Evolutionary conservation across 2,888 invertebrate genomes (phyloP).

Genomic region (Aporophyla lueneburgensis): DNA sequence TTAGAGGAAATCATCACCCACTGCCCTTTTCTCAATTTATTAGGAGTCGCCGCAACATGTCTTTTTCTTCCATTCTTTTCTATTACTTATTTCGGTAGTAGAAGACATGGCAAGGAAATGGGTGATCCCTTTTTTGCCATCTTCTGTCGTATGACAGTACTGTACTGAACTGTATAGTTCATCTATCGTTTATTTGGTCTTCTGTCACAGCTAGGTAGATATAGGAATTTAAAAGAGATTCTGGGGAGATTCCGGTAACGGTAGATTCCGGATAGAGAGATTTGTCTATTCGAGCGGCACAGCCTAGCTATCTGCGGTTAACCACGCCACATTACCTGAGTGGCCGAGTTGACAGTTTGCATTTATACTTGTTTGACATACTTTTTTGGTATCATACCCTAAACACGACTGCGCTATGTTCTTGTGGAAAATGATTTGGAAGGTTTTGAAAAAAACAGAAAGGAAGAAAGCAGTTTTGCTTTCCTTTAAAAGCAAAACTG

Average conservation of each 20-base stretch:
- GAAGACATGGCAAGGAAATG: no score
- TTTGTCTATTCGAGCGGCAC: constrained; percentile 30
- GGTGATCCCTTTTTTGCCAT: no score
- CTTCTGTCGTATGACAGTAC: no score
- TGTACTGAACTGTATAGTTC: no score
- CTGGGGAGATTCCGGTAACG: constrained; percentile 15
- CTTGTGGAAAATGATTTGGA: not conserved
- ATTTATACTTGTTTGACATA: constrained; percentile 6
- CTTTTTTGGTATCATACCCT: not conserved
- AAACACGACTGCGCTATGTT: not conserved
- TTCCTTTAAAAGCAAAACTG: no score
- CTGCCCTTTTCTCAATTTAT: not conserved
- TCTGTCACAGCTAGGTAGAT: not conserved
- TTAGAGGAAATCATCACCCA: not conserved
- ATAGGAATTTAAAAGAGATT: constrained; percentile 25
- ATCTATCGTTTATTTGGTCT: not conserved
- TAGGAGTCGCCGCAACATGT: not conserved
- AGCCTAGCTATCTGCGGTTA: constrained; percentile 21
- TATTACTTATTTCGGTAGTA: not conserved
- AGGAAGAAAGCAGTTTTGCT: no score
- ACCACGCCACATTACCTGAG: constrained; percentile 10
- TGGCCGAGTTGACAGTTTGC: constrained; percentile 8
- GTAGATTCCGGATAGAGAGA: constrained; percentile 28
- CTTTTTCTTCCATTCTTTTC: not conserved
- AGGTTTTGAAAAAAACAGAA: not conserved